A percentile compares a stretch with the other conserved stretches of the same genome.
phyloP scores from a whole-genome alignment of 2,797 vertebrate genomes.

The Muscicapa comitata region DNA sequence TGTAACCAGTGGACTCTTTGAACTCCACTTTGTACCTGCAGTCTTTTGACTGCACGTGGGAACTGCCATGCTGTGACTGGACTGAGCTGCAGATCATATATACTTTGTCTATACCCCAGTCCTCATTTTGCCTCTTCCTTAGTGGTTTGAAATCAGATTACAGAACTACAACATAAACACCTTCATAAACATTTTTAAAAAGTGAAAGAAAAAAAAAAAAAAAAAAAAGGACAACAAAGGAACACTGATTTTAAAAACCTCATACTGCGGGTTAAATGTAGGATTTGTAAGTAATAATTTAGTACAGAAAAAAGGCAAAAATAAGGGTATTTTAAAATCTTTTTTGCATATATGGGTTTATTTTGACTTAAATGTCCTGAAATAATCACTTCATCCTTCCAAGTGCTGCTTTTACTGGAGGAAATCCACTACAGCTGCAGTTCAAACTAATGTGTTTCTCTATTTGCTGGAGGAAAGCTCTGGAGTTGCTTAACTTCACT shows the following conservation, averaged over 20 bases:
- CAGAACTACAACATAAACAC: not conserved
- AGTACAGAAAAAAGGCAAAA: not conserved
- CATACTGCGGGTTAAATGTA: not conserved
- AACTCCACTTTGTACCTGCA: constrained; percentile 18
- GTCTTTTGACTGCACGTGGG: not conserved
- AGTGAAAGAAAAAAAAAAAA: too few relatives aligned
- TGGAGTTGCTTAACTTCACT: not conserved
- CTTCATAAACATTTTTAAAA: not conserved
- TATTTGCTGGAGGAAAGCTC: not conserved
- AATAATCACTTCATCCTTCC: not conserved
- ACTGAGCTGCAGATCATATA: not conserved
- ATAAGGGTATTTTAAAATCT: not conserved
- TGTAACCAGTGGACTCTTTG: constrained; percentile 55
- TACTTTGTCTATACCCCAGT: not conserved
- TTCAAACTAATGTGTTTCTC: not conserved
- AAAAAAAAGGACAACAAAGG: not conserved
- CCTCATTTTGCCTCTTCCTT: not conserved
- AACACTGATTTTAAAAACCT: not conserved
- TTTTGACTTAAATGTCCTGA: not conserved
- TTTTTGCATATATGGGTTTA: not conserved
- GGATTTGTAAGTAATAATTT: not conserved
- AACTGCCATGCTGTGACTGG: not conserved
- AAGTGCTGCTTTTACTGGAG: not conserved
- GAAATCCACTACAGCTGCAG: not conserved
- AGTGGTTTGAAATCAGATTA: not conserved